phyloP scores from a whole-genome alignment of 2,797 vertebrate genomes.

The Syngnathus rostellatus region DNA sequence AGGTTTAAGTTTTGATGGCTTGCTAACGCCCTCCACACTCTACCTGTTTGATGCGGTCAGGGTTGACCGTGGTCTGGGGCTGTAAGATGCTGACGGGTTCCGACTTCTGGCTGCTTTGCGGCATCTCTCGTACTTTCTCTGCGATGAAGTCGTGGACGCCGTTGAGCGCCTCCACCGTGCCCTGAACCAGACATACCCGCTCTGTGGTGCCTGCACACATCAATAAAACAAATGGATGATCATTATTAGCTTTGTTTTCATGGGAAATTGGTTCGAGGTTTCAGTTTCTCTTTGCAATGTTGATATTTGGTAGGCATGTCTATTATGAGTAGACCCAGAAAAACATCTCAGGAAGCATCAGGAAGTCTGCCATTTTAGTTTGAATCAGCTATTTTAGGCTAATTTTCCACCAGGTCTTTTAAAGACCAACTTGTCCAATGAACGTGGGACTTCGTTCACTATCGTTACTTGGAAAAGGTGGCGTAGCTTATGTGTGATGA shows the following conservation, averaged over 20 bases:
- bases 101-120: conserved; percentile 85
- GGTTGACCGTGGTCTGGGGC: conserved; percentile 88
- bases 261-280: background rate
- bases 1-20: background rate
- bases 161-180: conserved; percentile 85
- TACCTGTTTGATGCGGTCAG: conserved; percentile 91
- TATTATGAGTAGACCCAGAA: background rate
- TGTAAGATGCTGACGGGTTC: conserved; percentile 87
- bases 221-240: conserved; percentile 3
- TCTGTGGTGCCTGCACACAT: conserved; percentile 80
- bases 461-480: background rate
- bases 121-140: conserved; percentile 90
- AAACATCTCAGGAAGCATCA: background rate
- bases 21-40: background rate
- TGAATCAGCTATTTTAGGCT: background rate
- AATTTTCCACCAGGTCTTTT: background rate
- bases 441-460: background rate
- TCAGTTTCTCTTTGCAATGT: too few relatives aligned
- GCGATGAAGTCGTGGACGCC: conserved; percentile 89
- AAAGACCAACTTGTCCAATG: background rate
- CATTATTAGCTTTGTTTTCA: background rate
- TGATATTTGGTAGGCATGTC: background rate
- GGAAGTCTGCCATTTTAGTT: background rate
- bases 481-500: background rate
- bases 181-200: conserved; percentile 88